Conservation (phyloP, 2,113 vertebrate species). For the Heliornis fulica region DNA sequence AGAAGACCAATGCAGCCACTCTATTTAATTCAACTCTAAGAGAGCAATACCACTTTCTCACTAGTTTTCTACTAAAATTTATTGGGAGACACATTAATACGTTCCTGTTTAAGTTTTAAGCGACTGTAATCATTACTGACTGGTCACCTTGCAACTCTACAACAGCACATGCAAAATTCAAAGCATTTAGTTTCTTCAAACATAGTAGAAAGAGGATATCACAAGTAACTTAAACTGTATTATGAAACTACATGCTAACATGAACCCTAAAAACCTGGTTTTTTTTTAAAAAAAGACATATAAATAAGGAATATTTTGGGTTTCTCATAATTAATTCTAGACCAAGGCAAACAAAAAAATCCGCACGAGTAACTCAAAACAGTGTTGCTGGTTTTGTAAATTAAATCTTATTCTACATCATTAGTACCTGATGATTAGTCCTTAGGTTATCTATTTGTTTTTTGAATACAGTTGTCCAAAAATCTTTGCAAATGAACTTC, state of each 20-base stretch:
- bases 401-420: not conserved
- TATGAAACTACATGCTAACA: not conserved
- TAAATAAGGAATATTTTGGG: not conserved
- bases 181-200: not conserved
- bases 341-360: not conserved
- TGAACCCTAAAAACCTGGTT: not conserved
- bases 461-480: slow-evolving; percentile 95
- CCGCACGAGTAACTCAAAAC: not conserved
- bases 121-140: not conserved
- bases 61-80: not conserved
- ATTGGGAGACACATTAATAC: not conserved
- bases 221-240: not conserved
- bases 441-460: slow-evolving; percentile 95
- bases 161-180: not conserved
- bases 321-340: not conserved
- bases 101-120: not conserved
- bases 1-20: not conserved
- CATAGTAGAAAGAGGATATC: not conserved
- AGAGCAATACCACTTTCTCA: not conserved
- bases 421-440: slow-evolving; percentile 91
- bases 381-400: not conserved
- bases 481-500: slow-evolving; percentile 98
- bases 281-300: not conserved
- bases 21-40: not conserved
- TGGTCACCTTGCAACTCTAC: not conserved